Conservation (phyloP, 2,888 invertebrate species). For the Dicycla oo region DNA sequence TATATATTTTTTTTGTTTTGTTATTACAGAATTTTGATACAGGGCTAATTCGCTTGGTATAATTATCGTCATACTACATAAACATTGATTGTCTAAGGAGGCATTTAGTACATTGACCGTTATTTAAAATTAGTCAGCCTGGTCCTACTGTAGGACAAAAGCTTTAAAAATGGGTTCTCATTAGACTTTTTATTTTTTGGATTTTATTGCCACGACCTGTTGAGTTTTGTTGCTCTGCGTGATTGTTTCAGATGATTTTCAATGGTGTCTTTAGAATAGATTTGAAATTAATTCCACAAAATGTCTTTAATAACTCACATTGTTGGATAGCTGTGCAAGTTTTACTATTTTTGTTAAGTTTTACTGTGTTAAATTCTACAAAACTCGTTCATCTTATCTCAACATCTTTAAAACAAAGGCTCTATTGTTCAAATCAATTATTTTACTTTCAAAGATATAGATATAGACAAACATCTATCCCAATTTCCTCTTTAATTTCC, state of each 20-base stretch:
- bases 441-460: not conserved
- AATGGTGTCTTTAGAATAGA: not conserved
- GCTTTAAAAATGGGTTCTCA: too few relatives aligned
- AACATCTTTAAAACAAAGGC: slow-evolving; percentile 1
- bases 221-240: not conserved
- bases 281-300: not conserved
- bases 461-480: slow-evolving; percentile 8
- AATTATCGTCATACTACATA: not conserved
- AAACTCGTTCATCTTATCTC: not conserved
- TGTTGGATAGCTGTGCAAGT: not conserved
- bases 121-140: not conserved
- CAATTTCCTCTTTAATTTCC: slow-evolving; percentile 52
- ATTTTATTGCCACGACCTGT: not conserved
- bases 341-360: not conserved
- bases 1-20: too few relatives aligned
- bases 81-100: not conserved
- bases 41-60: not conserved
- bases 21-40: too few relatives aligned
- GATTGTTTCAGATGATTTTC: not conserved
- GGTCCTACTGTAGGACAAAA: too few relatives aligned
- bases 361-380: not conserved
- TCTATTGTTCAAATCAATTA: not conserved
- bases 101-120: not conserved
- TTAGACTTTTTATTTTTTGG: too few relatives aligned
- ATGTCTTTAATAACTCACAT: not conserved